A percentile compares a stretch with the other conserved stretches of the same genome.
These are phyloP conservation scores for Archivesica marissinica DNA, from an alignment of 1,140 invertebrate species.

Conservation along the genomic window DNA sequence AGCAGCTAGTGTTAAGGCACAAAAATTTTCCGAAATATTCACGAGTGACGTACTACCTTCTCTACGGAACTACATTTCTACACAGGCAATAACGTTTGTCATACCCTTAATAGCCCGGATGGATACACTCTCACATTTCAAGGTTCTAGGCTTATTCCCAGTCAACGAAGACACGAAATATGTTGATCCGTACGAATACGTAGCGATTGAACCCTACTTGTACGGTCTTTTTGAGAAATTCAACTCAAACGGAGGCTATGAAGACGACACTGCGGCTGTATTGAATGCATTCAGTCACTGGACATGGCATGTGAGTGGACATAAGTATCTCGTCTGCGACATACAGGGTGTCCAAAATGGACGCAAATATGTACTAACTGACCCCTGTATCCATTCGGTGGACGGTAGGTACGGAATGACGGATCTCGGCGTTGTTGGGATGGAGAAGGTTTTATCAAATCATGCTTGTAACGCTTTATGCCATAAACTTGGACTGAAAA, in stretches of 20 bases:
- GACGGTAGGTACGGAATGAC: constrained; percentile 55
- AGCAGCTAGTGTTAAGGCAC: constrained; percentile 44
- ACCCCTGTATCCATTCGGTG: constrained; percentile 62
- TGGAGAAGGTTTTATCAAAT: constrained; percentile 60
- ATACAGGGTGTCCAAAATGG: constrained; percentile 57
- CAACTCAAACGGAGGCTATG: constrained; percentile 56
- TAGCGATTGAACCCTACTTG: constrained; percentile 56
- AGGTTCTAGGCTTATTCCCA: constrained; percentile 42
- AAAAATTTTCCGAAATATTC: constrained; percentile 47
- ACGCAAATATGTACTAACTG: constrained; percentile 48
- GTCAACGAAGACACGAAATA: constrained; percentile 42
- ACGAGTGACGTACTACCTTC: constrained; percentile 14
- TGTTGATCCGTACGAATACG: constrained; percentile 29
- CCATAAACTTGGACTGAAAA: constrained; percentile 43
- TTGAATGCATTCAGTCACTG: constrained; percentile 59
- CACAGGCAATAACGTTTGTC: constrained; percentile 42
- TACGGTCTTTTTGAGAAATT: constrained; percentile 59
- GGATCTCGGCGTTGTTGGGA: constrained; percentile 54
- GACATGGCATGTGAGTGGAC: constrained; percentile 54
- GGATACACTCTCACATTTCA: constrained; percentile 56
- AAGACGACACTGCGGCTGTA: constrained; percentile 21
- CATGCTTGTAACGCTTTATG: constrained; percentile 61
- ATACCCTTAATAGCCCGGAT: constrained; percentile 58
- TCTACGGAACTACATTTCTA: constrained; percentile 26
- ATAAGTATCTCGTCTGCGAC: constrained; percentile 58